These are phyloP conservation scores for Mixornis gularis DNA, from an alignment of 2,113 vertebrate species.

Conservation along the genomic window DNA sequence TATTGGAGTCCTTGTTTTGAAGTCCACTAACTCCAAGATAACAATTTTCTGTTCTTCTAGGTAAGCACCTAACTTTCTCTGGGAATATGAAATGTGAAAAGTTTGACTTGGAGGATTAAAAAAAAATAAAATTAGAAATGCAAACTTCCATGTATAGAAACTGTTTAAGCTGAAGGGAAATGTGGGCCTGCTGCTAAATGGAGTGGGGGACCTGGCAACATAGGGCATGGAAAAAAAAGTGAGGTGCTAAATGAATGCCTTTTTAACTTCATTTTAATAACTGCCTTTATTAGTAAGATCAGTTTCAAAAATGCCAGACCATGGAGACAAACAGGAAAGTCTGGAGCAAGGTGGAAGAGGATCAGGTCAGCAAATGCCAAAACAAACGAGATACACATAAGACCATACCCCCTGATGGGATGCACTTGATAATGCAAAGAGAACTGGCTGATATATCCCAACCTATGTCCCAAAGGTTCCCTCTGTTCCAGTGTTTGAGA, in stretches of 20 bases:
- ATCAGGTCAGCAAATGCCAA: background rate
- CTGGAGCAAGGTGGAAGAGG: background rate
- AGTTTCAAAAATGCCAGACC: background rate
- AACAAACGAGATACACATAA: background rate
- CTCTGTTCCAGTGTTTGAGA: background rate
- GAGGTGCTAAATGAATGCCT: background rate
- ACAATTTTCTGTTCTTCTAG: background rate
- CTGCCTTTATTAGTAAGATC: background rate
- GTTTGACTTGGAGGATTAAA: background rate
- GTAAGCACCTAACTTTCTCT: background rate
- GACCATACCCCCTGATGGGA: too few relatives aligned
- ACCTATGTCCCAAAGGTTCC: background rate
- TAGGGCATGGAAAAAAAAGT: background rate
- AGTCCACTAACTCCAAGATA: background rate
- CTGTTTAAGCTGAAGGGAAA: background rate
- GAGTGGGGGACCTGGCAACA: background rate
- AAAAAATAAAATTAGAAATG: background rate
- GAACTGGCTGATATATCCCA: background rate
- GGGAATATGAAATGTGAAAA: background rate
- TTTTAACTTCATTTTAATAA: background rate
- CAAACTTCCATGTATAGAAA: background rate
- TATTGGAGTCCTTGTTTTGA: background rate
- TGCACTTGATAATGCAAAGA: background rate
- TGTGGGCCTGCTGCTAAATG: background rate
- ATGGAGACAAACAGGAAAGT: background rate